Evolutionary conservation across 2,888 invertebrate genomes (phyloP).

Genomic region (Sialis fuliginosa): DNA sequence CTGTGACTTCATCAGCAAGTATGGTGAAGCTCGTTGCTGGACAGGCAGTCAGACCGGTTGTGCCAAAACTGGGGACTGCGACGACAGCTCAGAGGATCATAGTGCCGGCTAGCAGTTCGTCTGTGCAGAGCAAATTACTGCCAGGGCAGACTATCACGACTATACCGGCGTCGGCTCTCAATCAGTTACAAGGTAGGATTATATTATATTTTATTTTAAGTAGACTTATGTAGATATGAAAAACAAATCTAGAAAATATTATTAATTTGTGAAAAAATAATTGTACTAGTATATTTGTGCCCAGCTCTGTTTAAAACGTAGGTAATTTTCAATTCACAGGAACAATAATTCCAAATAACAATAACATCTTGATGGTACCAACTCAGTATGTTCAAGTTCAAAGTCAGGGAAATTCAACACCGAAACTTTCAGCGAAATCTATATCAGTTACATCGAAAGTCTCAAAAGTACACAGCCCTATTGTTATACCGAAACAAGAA

Average conservation of each 20-base stretch:
- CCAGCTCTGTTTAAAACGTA: too few species aligned
- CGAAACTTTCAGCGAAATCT: slow-evolving; percentile 6
- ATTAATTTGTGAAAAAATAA: too few species aligned
- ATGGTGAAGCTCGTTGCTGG: slow-evolving; percentile 14
- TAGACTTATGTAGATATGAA: too few species aligned
- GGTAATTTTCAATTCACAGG: background rate
- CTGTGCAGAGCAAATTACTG: slow-evolving; percentile 17
- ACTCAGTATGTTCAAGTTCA: slow-evolving; percentile 32
- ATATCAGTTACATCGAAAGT: slow-evolving; percentile 13
- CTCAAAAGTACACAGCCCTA: slow-evolving; percentile 17
- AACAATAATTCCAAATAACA: slow-evolving; percentile 4
- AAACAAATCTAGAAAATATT: too few species aligned
- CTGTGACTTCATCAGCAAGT: background rate
- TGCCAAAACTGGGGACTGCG: slow-evolving; percentile 21
- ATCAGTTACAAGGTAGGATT: slow-evolving; percentile 17
- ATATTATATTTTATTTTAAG: background rate
- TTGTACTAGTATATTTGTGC: too few species aligned
- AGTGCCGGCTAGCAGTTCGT: slow-evolving; percentile 18
- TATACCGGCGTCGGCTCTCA: slow-evolving; percentile 25
- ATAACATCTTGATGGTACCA: slow-evolving; percentile 37
- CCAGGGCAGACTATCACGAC: slow-evolving; percentile 17
- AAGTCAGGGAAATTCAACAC: slow-evolving; percentile 1
- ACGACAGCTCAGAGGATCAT: slow-evolving; percentile 22
- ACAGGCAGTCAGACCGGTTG: slow-evolving; percentile 19
- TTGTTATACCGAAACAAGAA: slow-evolving; percentile 4